These are phyloP conservation scores for Athetis lepigone DNA, from an alignment of 2,888 invertebrate genomes.

Conservation along the genomic window DNA sequence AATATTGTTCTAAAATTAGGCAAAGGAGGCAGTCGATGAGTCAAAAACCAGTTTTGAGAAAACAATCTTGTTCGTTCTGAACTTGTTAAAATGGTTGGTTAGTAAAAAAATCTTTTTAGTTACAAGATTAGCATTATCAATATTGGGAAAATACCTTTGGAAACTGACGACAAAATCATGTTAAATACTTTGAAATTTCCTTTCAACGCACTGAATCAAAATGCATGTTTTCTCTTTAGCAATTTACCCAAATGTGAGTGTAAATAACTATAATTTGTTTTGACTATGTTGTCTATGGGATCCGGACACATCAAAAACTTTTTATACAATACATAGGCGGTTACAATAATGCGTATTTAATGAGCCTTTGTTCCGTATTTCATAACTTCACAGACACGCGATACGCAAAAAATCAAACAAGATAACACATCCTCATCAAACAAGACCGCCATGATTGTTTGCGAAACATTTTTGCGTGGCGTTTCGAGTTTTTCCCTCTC, in stretches of 20 bases:
- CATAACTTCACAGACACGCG: slow-evolving; percentile 32
- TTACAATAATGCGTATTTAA: slow-evolving; percentile 30
- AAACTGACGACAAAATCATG: too few relatives aligned
- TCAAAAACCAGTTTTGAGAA: slow-evolving; percentile 43
- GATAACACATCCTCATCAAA: slow-evolving; percentile 20
- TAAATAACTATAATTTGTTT: not conserved
- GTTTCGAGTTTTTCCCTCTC: slow-evolving; percentile 56
- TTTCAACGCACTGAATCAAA: too few relatives aligned
- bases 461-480: slow-evolving; percentile 56
- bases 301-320: slow-evolving; percentile 6
- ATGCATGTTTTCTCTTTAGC: too few relatives aligned
- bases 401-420: slow-evolving; percentile 33
- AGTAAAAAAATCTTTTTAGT: too few relatives aligned
- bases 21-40: slow-evolving; percentile 37
- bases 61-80: slow-evolving; percentile 4
- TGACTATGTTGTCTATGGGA: not conserved
- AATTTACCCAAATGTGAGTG: not conserved
- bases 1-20: not conserved
- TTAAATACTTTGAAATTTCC: too few relatives aligned
- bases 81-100: not conserved
- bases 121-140: too few relatives aligned
- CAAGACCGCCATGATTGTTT: slow-evolving; percentile 46
- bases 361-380: slow-evolving; percentile 29
- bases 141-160: too few relatives aligned
- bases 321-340: not conserved